Percentiles rank a stretch among this genome's conserved stretches.
Evolutionary conservation across 2,797 vertebrate genomes (phyloP).

Genomic region (Melanotaenia parkinsoni): DNA sequence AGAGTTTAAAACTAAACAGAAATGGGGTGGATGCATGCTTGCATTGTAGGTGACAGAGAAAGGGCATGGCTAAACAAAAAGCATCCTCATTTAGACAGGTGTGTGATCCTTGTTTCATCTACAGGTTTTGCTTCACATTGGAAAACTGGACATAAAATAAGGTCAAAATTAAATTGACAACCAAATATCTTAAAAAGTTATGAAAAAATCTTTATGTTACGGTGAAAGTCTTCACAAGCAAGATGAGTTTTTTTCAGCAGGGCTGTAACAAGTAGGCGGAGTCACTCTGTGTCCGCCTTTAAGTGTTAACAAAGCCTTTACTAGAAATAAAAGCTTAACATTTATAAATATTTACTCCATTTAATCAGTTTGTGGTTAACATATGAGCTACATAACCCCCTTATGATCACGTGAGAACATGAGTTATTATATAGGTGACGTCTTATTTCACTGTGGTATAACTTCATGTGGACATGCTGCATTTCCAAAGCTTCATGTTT

Average conservation of each 20-base stretch:
- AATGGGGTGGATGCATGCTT: conserved; percentile 27
- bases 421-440: too few species aligned
- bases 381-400: too few species aligned
- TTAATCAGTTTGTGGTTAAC: too few species aligned
- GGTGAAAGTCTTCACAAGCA: not conserved
- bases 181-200: not conserved
- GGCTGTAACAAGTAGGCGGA: too few species aligned
- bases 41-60: conserved; percentile 48
- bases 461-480: too few species aligned
- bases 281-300: too few species aligned
- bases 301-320: too few species aligned
- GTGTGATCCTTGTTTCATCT: conserved; percentile 54
- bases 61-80: conserved; percentile 51
- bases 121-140: conserved; percentile 34
- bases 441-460: too few species aligned
- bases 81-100: conserved; percentile 38
- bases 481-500: too few species aligned
- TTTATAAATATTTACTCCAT: too few species aligned
- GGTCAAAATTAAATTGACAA: not conserved
- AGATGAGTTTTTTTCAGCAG: not conserved
- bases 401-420: too few species aligned
- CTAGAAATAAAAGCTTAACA: too few species aligned
- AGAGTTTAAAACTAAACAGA: conserved; percentile 60
- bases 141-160: conserved; percentile 1
- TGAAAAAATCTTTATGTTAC: not conserved